phyloP scores from a whole-genome alignment of 53 echinoderm and acorn worm genomes.

The Actinopyga echinites region DNA sequence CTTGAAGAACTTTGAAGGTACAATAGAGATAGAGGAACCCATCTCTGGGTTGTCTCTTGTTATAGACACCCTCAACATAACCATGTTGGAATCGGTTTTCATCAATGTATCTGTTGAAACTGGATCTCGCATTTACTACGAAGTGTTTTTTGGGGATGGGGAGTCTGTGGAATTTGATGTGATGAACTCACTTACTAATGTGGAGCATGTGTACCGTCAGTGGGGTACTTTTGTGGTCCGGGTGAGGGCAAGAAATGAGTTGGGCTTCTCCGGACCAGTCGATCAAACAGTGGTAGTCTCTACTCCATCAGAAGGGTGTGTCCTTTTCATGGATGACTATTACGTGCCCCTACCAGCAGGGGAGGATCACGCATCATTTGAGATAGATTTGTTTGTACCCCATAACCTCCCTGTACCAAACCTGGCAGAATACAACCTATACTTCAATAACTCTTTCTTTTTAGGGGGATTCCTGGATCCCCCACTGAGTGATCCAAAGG shows the following conservation, averaged over 20 bases:
- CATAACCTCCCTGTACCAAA: not conserved
- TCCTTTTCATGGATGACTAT: constrained; percentile 1
- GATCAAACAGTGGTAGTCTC: not conserved
- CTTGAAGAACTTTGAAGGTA: not conserved
- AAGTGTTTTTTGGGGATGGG: constrained; percentile 48
- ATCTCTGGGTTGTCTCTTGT: constrained; percentile 1
- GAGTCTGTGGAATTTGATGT: not conserved
- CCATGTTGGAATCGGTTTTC: constrained; percentile 20
- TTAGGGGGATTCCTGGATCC: not conserved
- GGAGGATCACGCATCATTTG: not conserved
- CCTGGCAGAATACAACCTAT: constrained; percentile 8
- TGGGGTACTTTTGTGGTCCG: constrained; percentile 15
- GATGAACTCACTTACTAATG: not conserved
- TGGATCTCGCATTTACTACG: constrained; percentile 52
- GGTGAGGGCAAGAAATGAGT: constrained; percentile 30
- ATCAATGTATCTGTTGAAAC: not conserved
- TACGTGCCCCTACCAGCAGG: not conserved
- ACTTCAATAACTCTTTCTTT: not conserved
- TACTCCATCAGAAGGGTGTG: constrained; percentile 40
- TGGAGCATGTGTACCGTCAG: constrained; percentile 27
- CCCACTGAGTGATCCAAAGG: not conserved
- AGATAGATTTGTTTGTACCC: not conserved
- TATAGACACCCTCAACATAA: not conserved
- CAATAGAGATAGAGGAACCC: constrained; percentile 11
- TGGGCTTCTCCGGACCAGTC: constrained; percentile 13